Conservation (phyloP, 2,888 invertebrate species). For the Parnassius apollo region DNA sequence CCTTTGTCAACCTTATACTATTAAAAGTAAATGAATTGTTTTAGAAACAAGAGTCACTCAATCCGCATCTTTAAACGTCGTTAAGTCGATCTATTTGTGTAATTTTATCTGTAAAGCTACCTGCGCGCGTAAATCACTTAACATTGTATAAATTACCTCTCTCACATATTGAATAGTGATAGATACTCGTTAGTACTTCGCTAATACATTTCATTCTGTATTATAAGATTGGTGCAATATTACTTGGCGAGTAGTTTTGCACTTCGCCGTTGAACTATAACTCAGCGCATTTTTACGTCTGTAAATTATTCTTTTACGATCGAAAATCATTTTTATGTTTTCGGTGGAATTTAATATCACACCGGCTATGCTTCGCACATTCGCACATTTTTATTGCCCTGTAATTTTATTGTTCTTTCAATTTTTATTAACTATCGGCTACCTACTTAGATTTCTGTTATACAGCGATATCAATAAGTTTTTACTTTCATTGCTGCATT, state of each 20-base stretch:
- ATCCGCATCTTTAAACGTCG: slow-evolving; percentile 22
- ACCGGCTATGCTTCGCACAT: slow-evolving; percentile 76
- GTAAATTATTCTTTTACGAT: slow-evolving; percentile 82
- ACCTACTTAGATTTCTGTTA: slow-evolving; percentile 63
- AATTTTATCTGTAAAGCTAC: slow-evolving; percentile 24
- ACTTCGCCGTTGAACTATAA: slow-evolving; percentile 62
- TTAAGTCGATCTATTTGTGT: slow-evolving; percentile 19
- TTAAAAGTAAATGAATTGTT: slow-evolving; percentile 3
- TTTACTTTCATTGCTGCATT: slow-evolving; percentile 41
- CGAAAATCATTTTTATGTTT: slow-evolving; percentile 82
- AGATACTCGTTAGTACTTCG: background rate
- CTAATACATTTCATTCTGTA: background rate
- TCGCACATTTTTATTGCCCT: slow-evolving; percentile 78
- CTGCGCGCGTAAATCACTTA: slow-evolving; percentile 29
- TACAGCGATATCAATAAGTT: slow-evolving; percentile 51
- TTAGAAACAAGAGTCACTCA: slow-evolving; percentile 11
- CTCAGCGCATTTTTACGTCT: slow-evolving; percentile 80
- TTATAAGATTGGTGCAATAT: background rate
- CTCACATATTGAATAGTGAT: background rate
- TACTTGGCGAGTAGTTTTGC: slow-evolving; percentile 32
- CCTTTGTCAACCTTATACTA: no score
- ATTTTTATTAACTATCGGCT: slow-evolving; percentile 81
- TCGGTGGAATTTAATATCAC: slow-evolving; percentile 80
- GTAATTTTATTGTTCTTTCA: slow-evolving; percentile 82
- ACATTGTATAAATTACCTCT: slow-evolving; percentile 27